Evolutionary conservation across 1,140 invertebrate species (phyloP).

Genomic region (Aporrectodea caliginosa): DNA sequence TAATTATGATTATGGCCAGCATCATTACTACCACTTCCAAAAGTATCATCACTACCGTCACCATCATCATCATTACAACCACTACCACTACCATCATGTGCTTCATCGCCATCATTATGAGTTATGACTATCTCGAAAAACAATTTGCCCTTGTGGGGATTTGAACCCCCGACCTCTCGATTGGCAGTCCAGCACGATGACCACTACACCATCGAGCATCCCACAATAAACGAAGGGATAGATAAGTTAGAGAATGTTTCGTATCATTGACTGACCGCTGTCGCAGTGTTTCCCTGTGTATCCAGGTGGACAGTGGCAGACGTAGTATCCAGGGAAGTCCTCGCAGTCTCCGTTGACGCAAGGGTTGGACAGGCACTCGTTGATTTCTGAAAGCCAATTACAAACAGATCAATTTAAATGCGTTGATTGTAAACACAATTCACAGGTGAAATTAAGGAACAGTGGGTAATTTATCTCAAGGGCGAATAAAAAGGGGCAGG

Average conservation of each 20-base stretch:
- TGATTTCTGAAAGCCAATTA: conserved; percentile 11
- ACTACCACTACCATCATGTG: too few relatives aligned
- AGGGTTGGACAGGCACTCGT: conserved; percentile 31
- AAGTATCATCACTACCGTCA: too few relatives aligned
- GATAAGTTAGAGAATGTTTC: neutral
- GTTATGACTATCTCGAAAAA: neutral
- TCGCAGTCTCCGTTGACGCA: conserved; percentile 33
- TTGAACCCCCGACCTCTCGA: neutral
- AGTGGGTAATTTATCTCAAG: too few relatives aligned
- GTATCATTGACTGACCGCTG: neutral
- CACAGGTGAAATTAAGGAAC: too few relatives aligned
- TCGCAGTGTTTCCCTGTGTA: conserved; percentile 30
- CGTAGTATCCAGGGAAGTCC: conserved; percentile 26
- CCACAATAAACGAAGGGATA: neutral
- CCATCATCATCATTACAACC: too few relatives aligned
- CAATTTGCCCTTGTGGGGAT: neutral
- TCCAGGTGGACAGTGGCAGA: conserved; percentile 30
- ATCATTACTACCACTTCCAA: too few relatives aligned
- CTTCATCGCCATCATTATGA: neutral
- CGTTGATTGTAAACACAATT: too few relatives aligned
- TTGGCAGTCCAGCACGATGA: neutral
- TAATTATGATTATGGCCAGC: too few relatives aligned
- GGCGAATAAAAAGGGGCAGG: too few relatives aligned
- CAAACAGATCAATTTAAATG: too few relatives aligned
- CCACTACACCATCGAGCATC: neutral